Conservation (phyloP, 1,140 invertebrate genomes). For the Eupeodes corollae region DNA sequence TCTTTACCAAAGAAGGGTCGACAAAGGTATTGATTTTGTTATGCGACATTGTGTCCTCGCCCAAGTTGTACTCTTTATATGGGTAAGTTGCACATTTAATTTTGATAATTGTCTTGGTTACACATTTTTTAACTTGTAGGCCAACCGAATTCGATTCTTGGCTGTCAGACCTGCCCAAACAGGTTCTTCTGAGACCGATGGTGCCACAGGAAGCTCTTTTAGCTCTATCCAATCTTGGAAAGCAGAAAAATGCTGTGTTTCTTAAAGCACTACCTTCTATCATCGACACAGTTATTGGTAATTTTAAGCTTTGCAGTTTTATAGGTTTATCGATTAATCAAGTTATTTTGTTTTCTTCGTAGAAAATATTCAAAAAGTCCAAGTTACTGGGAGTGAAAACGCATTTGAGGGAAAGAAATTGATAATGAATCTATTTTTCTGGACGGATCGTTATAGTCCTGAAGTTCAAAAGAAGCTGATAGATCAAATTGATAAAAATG, state of each 20-base stretch:
- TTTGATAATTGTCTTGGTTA: conserved; percentile 21
- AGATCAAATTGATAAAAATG: conserved; percentile 6
- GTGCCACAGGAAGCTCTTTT: conserved; percentile 17
- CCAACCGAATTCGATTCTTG: background rate
- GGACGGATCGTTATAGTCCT: conserved; percentile 5
- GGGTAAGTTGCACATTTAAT: conserved; percentile 22
- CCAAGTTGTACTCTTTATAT: conserved; percentile 33
- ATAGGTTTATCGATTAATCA: too few relatives aligned
- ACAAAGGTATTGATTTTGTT: conserved; percentile 28
- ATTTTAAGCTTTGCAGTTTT: too few relatives aligned
- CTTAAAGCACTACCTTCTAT: conserved; percentile 9
- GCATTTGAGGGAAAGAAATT: conserved; percentile 23
- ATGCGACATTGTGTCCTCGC: conserved; percentile 37
- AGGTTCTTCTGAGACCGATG: conserved; percentile 21
- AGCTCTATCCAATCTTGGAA: conserved; percentile 25
- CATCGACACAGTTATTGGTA: conserved; percentile 5
- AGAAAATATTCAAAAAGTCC: conserved; percentile 15
- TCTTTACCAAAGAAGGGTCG: conserved; percentile 20
- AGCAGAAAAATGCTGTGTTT: conserved; percentile 24
- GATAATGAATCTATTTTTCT: conserved; percentile 28
- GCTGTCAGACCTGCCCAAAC: background rate
- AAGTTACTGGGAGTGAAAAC: conserved; percentile 16
- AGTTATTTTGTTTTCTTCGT: too few relatives aligned
- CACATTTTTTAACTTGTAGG: conserved; percentile 9
- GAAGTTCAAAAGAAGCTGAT: conserved; percentile 2